Conservation (phyloP, 2,113 vertebrate genomes). For the Leucopternis melanops region DNA sequence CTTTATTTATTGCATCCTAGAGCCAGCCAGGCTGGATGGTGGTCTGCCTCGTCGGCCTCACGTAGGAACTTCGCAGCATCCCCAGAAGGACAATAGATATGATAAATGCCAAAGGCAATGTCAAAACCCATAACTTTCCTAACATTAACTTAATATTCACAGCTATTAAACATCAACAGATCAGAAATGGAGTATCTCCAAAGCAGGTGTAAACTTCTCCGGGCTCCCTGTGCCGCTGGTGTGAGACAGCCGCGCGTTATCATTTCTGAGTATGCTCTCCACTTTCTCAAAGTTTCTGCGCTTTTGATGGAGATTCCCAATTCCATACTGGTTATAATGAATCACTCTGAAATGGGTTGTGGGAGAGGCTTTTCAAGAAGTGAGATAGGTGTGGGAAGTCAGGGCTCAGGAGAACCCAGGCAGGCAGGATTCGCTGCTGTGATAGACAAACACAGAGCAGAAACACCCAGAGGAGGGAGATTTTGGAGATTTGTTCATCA, state of each 20-base stretch:
- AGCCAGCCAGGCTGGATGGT: neutral
- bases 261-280: neutral
- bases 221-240: neutral
- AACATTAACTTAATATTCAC: neutral
- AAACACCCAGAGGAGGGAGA: neutral
- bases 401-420: neutral
- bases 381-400: neutral
- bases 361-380: neutral
- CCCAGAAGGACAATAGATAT: neutral
- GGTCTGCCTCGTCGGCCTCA: neutral
- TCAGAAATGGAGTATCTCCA: neutral
- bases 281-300: rapidly evolving
- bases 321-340: neutral
- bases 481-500: neutral
- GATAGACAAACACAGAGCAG: neutral
- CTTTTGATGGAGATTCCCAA: neutral
- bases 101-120: neutral
- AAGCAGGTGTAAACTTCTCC: neutral
- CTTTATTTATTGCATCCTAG: neutral
- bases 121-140: neutral
- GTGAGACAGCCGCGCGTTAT: rapidly evolving
- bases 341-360: neutral
- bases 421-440: neutral
- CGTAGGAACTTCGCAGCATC: neutral
- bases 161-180: neutral